Evolutionary conservation across 2,888 invertebrate species (phyloP).

Genomic region (Apamea epomidion): DNA sequence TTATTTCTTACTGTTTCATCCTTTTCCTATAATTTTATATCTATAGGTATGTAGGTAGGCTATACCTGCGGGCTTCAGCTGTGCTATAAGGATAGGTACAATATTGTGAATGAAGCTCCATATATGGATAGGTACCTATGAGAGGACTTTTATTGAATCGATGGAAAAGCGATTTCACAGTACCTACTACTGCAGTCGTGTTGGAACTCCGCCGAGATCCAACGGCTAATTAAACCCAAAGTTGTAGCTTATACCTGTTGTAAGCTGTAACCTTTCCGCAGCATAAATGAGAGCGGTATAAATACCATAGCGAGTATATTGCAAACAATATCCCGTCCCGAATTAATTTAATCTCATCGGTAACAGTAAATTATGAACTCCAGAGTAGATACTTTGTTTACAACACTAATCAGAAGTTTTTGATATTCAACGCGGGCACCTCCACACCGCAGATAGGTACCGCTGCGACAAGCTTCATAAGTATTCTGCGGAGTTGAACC

Average conservation of each 20-base stretch:
- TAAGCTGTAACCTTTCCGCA: constrained; percentile 18
- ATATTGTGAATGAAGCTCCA: background rate
- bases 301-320: background rate
- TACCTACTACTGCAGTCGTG: constrained; percentile 26
- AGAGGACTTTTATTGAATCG: constrained; percentile 14
- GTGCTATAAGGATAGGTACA: background rate
- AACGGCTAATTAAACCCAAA: constrained; percentile 55
- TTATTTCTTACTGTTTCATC: background rate
- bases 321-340: constrained; percentile 31
- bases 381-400: constrained; percentile 55
- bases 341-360: constrained; percentile 54
- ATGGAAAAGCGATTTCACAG: constrained; percentile 23
- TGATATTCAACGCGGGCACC: constrained; percentile 60
- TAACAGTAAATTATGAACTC: constrained; percentile 49
- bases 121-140: background rate
- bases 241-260: constrained; percentile 22
- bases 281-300: constrained; percentile 11
- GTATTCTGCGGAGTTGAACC: constrained; percentile 59
- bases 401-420: constrained; percentile 64
- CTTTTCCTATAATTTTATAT: background rate
- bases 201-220: constrained; percentile 41
- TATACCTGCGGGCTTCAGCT: background rate
- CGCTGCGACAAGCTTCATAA: constrained; percentile 67
- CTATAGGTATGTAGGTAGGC: background rate
- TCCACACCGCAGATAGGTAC: constrained; percentile 42